phyloP scores from a whole-genome alignment of 64 coral and sea anemone species.

The Pachyseris speciosa region DNA sequence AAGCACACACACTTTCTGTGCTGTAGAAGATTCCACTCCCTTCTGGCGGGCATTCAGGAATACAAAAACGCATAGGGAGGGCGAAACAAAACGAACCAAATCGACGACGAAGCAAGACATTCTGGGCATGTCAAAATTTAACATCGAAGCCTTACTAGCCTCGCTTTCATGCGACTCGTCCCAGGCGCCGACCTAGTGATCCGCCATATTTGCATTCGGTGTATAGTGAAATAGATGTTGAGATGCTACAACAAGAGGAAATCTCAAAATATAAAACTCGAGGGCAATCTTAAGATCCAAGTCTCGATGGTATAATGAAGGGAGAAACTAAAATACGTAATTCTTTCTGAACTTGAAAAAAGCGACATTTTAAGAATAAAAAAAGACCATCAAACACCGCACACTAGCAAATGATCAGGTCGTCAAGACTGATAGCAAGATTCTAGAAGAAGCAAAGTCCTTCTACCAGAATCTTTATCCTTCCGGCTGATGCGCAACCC shows the following conservation, averaged over 20 bases:
- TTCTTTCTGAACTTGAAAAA: not conserved
- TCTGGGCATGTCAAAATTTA: too few species aligned
- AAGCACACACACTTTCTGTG: too few species aligned
- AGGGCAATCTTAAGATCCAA: not conserved
- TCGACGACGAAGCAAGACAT: too few species aligned
- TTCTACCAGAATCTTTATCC: not conserved
- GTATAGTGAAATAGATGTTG: not conserved
- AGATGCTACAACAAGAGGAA: not conserved
- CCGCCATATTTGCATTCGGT: too few species aligned
- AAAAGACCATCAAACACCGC: not conserved
- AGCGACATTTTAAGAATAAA: not conserved
- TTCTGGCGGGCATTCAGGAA: too few species aligned
- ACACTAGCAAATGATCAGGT: not conserved
- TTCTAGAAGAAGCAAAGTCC: not conserved
- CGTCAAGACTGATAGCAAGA: not conserved
- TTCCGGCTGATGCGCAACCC: not conserved
- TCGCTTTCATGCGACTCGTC: too few species aligned
- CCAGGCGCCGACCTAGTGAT: too few species aligned
- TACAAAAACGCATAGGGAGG: too few species aligned
- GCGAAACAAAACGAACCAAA: too few species aligned
- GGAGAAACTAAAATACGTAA: not conserved
- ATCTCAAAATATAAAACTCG: not conserved
- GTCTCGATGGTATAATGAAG: slow-evolving; percentile 2
- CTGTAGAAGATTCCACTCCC: too few species aligned
- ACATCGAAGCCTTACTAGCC: too few species aligned